Base-by-base conservation (phyloP, 2,113 vertebrate genomes). In the Pitta sordida region DNA sequence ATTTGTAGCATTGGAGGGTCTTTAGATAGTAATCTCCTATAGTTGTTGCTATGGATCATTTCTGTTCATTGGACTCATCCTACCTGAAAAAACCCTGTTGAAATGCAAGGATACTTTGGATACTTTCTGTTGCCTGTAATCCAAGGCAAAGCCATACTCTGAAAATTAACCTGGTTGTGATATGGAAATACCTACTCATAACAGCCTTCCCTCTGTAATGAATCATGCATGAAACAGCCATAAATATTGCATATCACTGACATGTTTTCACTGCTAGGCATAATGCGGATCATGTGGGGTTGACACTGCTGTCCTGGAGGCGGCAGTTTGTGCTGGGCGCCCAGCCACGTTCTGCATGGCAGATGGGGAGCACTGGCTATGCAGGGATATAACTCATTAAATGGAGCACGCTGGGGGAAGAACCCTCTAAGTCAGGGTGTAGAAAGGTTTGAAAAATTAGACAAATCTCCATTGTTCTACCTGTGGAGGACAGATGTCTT, bases 201-300 rank as follows among this genome's bases (percentile, higher is more conserved):
- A 51, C 26, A 81, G 17, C 11, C 7, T 62, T 77, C 13, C 27
- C 37, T 69, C 43, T 81, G 10, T 77, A 48, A 29, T 32, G 44
- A 59, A 26, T 46, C 44, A 44, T 41, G 15, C 49, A 20, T 59
- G 43, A 75, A 17, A 16, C 15, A 30, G 30, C 30, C 27, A 32
- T 79, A 56, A 77, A 74, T n/a, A 34, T 41, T 46, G 21, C 4
- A n/a, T 30, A 21, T 6, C 10, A 36, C 6, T 55, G 30, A 11
- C 1, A 1, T 29, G 21, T 11, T 86, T 86, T 37, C n/a, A 27
- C 5, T n/a, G 15, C 30, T 49, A 14, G 26, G 23, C 27, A 30
- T 53, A 10, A 9, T 3, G 2, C 18, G 27, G 56, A 59, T 39
- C 2, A 0, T 41, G 2, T 60, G 21, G 23, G 9, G 3, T 9